A percentile compares a stretch with the other conserved stretches of the same genome.
phyloP scores from a whole-genome alignment of 1,140 invertebrate species.

The Parasteatoda tepidariorum region DNA sequence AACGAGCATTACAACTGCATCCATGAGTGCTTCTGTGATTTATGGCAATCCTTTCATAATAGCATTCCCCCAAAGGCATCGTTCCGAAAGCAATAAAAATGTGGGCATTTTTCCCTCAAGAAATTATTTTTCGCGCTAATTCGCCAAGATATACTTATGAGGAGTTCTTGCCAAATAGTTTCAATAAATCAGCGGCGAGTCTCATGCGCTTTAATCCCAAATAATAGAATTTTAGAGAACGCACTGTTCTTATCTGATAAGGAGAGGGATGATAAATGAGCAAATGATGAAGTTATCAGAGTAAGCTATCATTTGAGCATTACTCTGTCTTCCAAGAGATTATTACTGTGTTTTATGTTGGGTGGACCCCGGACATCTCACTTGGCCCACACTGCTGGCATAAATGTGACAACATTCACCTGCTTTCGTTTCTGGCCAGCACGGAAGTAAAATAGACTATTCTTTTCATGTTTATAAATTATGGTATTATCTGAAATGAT shows the following conservation, averaged over 20 bases:
- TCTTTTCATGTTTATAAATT: too few species aligned
- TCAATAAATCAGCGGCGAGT: background rate
- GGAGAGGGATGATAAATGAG: background rate
- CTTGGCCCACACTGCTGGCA: background rate
- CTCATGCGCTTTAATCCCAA: background rate
- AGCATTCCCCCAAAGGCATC: background rate
- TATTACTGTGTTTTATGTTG: slow-evolving; percentile 8
- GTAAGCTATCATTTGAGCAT: slow-evolving; percentile 6
- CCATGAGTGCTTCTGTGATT: background rate
- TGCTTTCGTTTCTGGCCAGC: too few species aligned
- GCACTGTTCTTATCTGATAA: background rate
- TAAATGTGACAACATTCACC: background rate
- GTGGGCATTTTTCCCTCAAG: background rate
- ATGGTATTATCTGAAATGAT: too few species aligned
- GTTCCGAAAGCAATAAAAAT: background rate
- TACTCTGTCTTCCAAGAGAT: background rate
- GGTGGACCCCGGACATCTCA: background rate
- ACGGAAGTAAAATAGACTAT: too few species aligned
- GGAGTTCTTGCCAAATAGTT: background rate
- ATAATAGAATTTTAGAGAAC: slow-evolving; percentile 6
- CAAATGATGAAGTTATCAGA: slow-evolving; percentile 8
- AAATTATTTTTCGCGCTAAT: too few species aligned
- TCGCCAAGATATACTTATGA: background rate
- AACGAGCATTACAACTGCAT: too few species aligned
- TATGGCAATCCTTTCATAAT: background rate